Evolutionary conservation across 1,140 invertebrate genomes (phyloP).

Genomic region (Vollenhovia emeryi): DNA sequence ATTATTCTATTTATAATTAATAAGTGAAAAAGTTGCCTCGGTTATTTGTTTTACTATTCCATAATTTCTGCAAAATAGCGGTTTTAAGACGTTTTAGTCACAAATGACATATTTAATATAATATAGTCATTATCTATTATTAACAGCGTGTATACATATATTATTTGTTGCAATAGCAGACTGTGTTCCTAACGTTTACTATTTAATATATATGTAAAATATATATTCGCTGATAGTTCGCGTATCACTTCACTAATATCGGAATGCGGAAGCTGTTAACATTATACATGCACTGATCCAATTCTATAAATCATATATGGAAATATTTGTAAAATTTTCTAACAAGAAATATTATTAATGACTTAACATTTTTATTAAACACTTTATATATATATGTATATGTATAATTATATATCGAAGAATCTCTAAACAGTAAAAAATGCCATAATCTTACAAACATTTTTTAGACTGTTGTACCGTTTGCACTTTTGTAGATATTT

Average conservation of each 20-base stretch:
- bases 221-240: not conserved
- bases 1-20: not conserved
- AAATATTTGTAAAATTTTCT: not conserved
- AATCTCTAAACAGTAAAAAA: not conserved
- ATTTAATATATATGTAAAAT: not conserved
- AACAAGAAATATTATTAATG: not conserved
- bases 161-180: not conserved
- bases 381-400: too few species aligned
- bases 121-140: not conserved
- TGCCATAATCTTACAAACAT: not conserved
- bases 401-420: too few species aligned
- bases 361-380: conserved; percentile 5
- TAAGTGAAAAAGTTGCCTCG: not conserved
- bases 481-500: conserved; percentile 3
- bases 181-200: not conserved
- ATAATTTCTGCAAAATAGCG: not conserved
- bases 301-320: not conserved
- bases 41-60: not conserved
- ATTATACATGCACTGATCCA: not conserved
- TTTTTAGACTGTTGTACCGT: not conserved
- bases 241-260: conserved; percentile 1
- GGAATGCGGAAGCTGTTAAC: not conserved
- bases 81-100: not conserved
- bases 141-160: not conserved
- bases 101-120: conserved; percentile 2